Conservation (phyloP, 1,140 invertebrate genomes). For the Ostrea denselamellosa region DNA sequence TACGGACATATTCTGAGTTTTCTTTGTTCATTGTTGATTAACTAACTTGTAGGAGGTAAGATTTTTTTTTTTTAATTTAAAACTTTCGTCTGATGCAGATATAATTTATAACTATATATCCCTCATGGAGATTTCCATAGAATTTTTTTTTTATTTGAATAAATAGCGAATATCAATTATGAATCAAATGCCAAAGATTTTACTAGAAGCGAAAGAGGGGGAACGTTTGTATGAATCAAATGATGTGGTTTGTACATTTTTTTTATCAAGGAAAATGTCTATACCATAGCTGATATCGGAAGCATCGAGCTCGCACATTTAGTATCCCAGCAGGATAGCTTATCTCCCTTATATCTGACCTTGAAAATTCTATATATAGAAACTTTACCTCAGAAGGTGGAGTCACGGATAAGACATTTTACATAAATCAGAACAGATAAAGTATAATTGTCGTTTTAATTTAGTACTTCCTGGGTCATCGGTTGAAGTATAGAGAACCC, state of each 20-base stretch:
- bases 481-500: background rate
- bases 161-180: background rate
- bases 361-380: conserved; percentile 4
- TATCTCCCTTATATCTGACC: conserved; percentile 30
- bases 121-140: too few relatives aligned
- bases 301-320: background rate
- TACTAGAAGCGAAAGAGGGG: too few relatives aligned
- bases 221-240: too few relatives aligned
- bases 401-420: background rate
- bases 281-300: background rate
- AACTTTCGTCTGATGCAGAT: background rate
- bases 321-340: conserved; percentile 1
- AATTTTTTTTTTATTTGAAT: background rate
- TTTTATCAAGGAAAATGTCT: background rate
- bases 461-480: background rate
- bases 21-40: background rate
- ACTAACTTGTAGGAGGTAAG: background rate
- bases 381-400: background rate
- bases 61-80: background rate
- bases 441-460: conserved; percentile 8
- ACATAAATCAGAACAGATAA: background rate
- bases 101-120: background rate
- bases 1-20: background rate
- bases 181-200: background rate
- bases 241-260: background rate